Conservation (phyloP, 2,797 vertebrate species). For the Sphenodon punctatus region DNA sequence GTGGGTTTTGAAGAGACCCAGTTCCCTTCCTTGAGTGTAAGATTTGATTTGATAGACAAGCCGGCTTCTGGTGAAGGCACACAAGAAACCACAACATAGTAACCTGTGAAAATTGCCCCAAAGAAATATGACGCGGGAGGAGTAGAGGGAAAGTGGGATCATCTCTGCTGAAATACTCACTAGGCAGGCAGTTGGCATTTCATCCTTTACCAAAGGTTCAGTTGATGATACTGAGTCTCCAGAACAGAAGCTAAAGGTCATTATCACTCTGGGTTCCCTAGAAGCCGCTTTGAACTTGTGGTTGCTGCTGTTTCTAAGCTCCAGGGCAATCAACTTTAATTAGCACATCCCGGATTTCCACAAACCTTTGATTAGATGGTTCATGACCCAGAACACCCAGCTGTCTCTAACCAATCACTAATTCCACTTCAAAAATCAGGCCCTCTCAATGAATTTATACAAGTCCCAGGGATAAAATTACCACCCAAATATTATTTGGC, state of each 20-base stretch:
- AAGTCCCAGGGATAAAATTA: slow-evolving; percentile 43
- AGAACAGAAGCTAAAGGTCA: not conserved
- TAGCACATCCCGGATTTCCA: slow-evolving; percentile 36
- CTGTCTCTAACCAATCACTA: slow-evolving; percentile 31
- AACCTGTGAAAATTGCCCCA: not conserved
- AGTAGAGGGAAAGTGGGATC: too few relatives aligned
- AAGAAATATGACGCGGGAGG: not conserved
- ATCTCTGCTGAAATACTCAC: not conserved
- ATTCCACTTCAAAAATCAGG: slow-evolving; percentile 48
- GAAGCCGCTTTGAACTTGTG: not conserved
- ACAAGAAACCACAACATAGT: not conserved
- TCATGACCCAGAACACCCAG: slow-evolving; percentile 43
- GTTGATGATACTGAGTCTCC: not conserved
- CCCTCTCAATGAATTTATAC: slow-evolving; percentile 38
- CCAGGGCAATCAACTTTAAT: slow-evolving; percentile 46
- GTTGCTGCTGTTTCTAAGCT: not conserved
- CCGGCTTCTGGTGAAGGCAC: not conserved
- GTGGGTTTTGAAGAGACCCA: not conserved
- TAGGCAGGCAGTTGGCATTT: accelerated
- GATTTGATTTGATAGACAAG: not conserved
- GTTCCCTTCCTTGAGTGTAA: not conserved
- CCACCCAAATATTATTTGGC: slow-evolving; percentile 26
- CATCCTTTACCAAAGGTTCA: not conserved
- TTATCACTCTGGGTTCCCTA: not conserved
- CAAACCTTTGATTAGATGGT: not conserved